Evolutionary conservation across 2,113 vertebrate genomes (phyloP).

Genomic region (Lepisosteus osseus): DNA sequence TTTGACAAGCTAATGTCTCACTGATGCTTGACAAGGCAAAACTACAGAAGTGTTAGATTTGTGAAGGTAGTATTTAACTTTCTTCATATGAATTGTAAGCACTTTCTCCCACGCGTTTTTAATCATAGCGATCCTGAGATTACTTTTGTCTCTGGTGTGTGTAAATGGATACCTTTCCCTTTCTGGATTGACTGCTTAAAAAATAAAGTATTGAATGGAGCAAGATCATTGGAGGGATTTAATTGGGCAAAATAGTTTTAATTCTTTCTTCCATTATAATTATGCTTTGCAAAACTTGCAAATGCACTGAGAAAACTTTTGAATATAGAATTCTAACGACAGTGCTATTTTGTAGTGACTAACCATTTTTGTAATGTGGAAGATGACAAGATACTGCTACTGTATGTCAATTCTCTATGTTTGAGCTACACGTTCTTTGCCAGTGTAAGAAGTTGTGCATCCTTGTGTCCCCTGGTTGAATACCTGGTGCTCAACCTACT

Average conservation of each 20-base stretch:
- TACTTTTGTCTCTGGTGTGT: not conserved
- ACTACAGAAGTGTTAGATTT: not conserved
- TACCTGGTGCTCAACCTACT: too few relatives aligned
- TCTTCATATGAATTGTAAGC: not conserved
- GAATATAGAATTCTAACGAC: too few relatives aligned
- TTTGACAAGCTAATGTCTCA: not conserved
- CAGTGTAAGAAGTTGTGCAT: too few relatives aligned
- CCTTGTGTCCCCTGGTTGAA: too few relatives aligned
- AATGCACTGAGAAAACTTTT: too few relatives aligned
- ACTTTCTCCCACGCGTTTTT: slow-evolving; percentile 1
- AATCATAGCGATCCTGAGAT: slow-evolving; percentile 2
- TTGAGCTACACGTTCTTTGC: too few relatives aligned
- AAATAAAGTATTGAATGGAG: not conserved
- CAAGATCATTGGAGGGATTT: not conserved
- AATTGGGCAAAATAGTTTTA: not conserved
- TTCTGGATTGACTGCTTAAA: not conserved
- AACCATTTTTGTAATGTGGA: too few relatives aligned
- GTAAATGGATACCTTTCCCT: slow-evolving; percentile 5
- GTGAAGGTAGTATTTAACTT: not conserved
- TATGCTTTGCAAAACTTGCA: too few relatives aligned
- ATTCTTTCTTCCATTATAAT: too few relatives aligned
- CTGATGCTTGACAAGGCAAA: not conserved
- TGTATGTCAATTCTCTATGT: too few relatives aligned
- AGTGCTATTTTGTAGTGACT: too few relatives aligned
- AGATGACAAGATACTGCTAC: too few relatives aligned